Base-by-base conservation (phyloP, 2,113 vertebrate genomes). In the Miniopterus natalensis region DNA sequence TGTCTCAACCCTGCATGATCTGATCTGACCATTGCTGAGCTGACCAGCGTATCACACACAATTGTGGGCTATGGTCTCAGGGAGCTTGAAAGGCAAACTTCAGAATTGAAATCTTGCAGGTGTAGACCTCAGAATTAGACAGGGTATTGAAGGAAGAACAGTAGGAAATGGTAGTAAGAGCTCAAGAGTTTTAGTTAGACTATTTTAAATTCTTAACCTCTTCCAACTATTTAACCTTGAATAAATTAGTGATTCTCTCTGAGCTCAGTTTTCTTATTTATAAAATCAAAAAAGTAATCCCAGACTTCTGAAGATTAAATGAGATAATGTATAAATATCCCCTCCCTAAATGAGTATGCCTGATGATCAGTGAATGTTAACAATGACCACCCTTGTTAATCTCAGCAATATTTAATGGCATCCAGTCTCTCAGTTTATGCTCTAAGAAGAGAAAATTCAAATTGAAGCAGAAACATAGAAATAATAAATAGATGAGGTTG, bases 381-480 rank as follows among this genome's bases (percentile, higher is more conserved):
- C 31, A 89, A 55, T 65, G 23, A 88, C 81, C 71, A 61, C 85
- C 17, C 74, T 77, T 90, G 71, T 96, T 83, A 88, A 86, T 81
- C 79, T 77, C 66, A 66, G 42, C 2, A 81, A 42, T 45, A 45
- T 86, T 61, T 61, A 74, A 31, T 79, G 70, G 21, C 11, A 70
- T 63, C 42, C 42, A 74, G 15, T 84, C 51, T 71, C 40, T 68
- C 45, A 55, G 21, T 55, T 63, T 12, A 74, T 74, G 42, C 73
- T 80, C 73, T 45, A 53, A 91, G 59, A 79, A 70, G 27, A 87
- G 66, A 92, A 74, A 88, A 88, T 88, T 88, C 40, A 84, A 87
- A 79, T 21, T 47, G 25, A 84, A 79, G 29, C 23, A 85, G 80
- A 88, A 63, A 71, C 84, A 27, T 47, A 47, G 23, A 87, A 77